Evolutionary conservation across 53 echinoderm and acorn worm genomes (phyloP).

Genomic region (Henricia sp.): DNA sequence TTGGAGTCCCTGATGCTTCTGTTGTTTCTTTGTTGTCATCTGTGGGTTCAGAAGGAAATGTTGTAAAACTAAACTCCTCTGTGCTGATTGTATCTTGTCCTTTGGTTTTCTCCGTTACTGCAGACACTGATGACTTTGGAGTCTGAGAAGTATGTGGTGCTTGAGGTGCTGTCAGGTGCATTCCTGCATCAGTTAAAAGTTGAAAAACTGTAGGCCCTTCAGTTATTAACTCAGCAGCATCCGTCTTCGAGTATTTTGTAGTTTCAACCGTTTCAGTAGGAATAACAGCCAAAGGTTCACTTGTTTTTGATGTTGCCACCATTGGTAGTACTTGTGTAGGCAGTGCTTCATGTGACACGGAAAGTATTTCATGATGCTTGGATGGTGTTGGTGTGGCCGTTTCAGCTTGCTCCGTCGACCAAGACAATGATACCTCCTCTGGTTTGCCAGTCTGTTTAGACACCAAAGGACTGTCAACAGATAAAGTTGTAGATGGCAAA

Average conservation of each 20-base stretch:
- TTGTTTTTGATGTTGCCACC: neutral
- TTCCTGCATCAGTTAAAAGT: neutral
- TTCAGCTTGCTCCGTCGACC: too few relatives aligned
- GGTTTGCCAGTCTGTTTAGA: neutral
- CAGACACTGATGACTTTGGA: neutral
- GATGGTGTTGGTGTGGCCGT: neutral
- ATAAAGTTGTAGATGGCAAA: neutral
- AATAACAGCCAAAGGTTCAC: neutral
- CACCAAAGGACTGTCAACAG: neutral
- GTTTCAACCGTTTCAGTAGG: neutral
- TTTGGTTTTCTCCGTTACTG: neutral
- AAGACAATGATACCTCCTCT: neutral
- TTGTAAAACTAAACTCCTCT: constrained; percentile 12
- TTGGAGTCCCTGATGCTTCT: neutral
- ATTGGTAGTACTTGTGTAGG: too few relatives aligned
- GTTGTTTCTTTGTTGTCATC: neutral
- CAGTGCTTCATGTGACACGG: too few relatives aligned
- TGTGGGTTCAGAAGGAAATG: neutral
- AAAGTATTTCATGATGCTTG: neutral
- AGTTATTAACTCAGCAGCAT: neutral
- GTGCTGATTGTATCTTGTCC: neutral
- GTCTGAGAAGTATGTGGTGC: neutral
- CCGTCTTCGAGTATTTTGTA: neutral
- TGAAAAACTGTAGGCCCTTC: neutral
- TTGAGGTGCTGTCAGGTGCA: neutral